A percentile compares a stretch with the other conserved stretches of the same genome.
These are phyloP conservation scores for Pheosia gnoma DNA, from an alignment of 2,888 invertebrate species.

Conservation along the genomic window DNA sequence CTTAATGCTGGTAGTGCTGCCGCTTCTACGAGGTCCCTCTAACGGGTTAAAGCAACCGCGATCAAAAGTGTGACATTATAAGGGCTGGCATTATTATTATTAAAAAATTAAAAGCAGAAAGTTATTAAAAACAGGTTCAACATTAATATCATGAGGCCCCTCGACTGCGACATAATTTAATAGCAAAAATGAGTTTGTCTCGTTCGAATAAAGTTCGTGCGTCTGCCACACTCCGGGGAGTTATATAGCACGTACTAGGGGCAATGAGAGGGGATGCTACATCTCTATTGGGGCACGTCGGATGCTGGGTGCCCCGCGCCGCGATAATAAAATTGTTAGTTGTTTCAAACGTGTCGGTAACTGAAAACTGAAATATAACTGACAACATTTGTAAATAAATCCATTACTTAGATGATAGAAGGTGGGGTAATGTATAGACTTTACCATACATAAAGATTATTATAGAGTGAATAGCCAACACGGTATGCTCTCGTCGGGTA, in stretches of 20 bases:
- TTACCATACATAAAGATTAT: too few relatives aligned
- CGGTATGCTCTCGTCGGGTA: too few relatives aligned
- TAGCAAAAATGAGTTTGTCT: conserved; percentile 4
- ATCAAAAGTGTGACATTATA: too few relatives aligned
- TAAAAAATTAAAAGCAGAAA: not conserved
- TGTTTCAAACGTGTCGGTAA: not conserved
- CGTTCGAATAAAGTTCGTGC: conserved; percentile 7
- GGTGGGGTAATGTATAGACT: too few relatives aligned
- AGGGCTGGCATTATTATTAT: too few relatives aligned
- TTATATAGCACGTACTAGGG: not conserved
- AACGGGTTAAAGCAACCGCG: too few relatives aligned
- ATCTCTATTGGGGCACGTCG: conserved; percentile 4
- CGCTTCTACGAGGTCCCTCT: too few relatives aligned
- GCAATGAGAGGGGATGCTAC: not conserved
- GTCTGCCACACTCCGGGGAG: not conserved
- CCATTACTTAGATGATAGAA: too few relatives aligned
- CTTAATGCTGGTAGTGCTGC: too few relatives aligned
- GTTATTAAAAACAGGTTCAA: not conserved
- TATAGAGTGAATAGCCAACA: too few relatives aligned
- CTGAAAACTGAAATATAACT: not conserved
- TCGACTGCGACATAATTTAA: conserved; percentile 2
- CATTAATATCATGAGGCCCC: not conserved
- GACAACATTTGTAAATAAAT: not conserved
- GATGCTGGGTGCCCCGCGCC: not conserved
- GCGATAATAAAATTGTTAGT: not conserved